Evolutionary conservation across 2,113 vertebrate species (phyloP).

Genomic region (Propithecus coquereli): DNA sequence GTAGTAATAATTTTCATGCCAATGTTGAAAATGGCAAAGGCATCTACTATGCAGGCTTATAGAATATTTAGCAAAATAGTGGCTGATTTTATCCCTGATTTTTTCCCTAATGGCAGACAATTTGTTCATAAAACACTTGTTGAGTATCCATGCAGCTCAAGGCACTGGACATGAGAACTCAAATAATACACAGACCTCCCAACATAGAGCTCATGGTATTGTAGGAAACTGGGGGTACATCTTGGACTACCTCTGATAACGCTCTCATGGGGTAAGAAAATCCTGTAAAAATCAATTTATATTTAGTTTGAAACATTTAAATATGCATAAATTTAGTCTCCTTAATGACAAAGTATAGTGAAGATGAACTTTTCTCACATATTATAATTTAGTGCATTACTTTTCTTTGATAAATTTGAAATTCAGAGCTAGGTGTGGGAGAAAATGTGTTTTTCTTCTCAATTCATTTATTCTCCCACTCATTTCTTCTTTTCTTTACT

Average conservation of each 20-base stretch:
- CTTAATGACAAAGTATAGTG: not conserved
- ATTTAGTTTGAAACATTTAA: constrained; percentile 22
- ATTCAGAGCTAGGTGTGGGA: not conserved
- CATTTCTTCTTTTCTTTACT: constrained; percentile 52
- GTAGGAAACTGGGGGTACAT: not conserved
- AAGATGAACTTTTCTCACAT: not conserved
- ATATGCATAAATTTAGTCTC: not conserved
- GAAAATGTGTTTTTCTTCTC: constrained; percentile 24
- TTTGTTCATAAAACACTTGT: not conserved
- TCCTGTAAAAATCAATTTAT: not conserved
- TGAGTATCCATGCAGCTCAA: not conserved
- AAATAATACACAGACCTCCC: not conserved
- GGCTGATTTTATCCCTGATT: not conserved
- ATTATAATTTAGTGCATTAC: not conserved
- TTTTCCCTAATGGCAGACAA: not conserved
- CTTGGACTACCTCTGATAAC: not conserved
- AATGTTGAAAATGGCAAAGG: not conserved
- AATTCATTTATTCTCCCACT: constrained; percentile 20
- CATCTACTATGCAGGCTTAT: not conserved
- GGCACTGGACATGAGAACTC: not conserved
- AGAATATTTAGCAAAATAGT: not conserved
- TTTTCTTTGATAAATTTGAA: constrained; percentile 36
- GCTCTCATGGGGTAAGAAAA: not conserved
- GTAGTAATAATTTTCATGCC: not conserved
- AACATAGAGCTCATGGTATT: not conserved